phyloP scores from a whole-genome alignment of 2,113 vertebrate species.

The Spea bombifrons region DNA sequence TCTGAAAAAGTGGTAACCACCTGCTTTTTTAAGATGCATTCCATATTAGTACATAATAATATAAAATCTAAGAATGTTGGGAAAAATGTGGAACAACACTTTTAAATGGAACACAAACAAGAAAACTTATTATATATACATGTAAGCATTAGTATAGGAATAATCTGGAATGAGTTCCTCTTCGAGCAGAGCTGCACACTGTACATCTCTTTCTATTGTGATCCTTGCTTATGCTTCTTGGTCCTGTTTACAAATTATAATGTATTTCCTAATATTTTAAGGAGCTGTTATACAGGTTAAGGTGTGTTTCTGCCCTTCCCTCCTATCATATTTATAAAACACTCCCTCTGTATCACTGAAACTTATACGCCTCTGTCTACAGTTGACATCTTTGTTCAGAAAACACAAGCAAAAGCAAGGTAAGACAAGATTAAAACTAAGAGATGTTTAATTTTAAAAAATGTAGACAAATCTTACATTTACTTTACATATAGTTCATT shows the following conservation, averaged over 20 bases:
- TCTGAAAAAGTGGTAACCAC: too few relatives aligned
- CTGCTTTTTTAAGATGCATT: too few relatives aligned
- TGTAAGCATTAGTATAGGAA: too few relatives aligned
- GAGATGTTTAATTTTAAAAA: background rate
- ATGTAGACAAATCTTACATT: background rate
- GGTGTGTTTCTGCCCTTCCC: constrained; percentile 28
- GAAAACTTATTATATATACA: too few relatives aligned
- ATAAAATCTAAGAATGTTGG: too few relatives aligned
- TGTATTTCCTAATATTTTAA: constrained; percentile 13
- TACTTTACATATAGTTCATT: background rate
- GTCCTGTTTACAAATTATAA: background rate
- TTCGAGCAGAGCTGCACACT: too few relatives aligned
- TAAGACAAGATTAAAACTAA: background rate
- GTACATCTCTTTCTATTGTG: too few relatives aligned
- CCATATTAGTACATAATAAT: too few relatives aligned
- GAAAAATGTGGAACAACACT: too few relatives aligned
- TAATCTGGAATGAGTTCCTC: too few relatives aligned
- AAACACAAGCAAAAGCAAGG: constrained; percentile 3
- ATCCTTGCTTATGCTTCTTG: background rate
- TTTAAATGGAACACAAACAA: too few relatives aligned
- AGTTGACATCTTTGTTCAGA: background rate
- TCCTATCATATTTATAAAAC: constrained; percentile 13
- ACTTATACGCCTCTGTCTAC: background rate
- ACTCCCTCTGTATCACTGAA: constrained; percentile 33
- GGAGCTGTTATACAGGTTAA: constrained; percentile 38